A percentile compares a stretch with the other conserved stretches of the same genome.
Conservation (phyloP, 2,797 vertebrate genomes). For the Dipus sagitta region DNA sequence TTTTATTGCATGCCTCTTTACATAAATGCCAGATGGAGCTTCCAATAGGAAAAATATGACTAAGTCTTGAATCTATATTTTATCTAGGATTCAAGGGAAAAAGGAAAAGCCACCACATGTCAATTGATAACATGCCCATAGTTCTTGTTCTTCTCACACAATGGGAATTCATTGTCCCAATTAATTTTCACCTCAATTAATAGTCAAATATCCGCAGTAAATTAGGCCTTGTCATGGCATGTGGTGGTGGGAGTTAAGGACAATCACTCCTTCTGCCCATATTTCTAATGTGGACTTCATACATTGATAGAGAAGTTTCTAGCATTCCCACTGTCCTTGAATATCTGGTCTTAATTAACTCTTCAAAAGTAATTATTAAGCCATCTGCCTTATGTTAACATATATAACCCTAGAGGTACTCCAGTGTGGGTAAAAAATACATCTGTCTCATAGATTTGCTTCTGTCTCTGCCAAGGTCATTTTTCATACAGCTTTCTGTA, state of each 20-base stretch:
- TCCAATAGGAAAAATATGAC: slow-evolving; percentile 67
- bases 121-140: slow-evolving; percentile 62
- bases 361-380: slow-evolving; percentile 79
- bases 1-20: slow-evolving; percentile 66
- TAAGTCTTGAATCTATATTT: slow-evolving; percentile 66
- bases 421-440: slow-evolving; percentile 64
- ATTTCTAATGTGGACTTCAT: slow-evolving; percentile 68
- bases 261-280: slow-evolving; percentile 61
- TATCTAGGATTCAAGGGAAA: slow-evolving; percentile 60
- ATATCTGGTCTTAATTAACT: slow-evolving; percentile 71
- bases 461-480: slow-evolving; percentile 56
- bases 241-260: slow-evolving; percentile 53
- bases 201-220: slow-evolving; percentile 68
- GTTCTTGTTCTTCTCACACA: slow-evolving; percentile 62
- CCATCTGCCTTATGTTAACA: slow-evolving; percentile 75
- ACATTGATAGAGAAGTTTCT: slow-evolving; percentile 71
- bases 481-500: slow-evolving; percentile 61
- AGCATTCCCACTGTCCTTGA: slow-evolving; percentile 65
- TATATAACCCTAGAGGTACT: slow-evolving; percentile 78
- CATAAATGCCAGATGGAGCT: slow-evolving; percentile 73
- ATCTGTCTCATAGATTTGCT: slow-evolving; percentile 70
- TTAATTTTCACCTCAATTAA: slow-evolving; percentile 76
- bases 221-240: slow-evolving; percentile 13
- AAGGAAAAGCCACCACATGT: slow-evolving; percentile 58
- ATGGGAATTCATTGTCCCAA: slow-evolving; percentile 58